These are phyloP conservation scores for Athalia rosae DNA, from an alignment of 2,888 invertebrate genomes.

Conservation along the genomic window DNA sequence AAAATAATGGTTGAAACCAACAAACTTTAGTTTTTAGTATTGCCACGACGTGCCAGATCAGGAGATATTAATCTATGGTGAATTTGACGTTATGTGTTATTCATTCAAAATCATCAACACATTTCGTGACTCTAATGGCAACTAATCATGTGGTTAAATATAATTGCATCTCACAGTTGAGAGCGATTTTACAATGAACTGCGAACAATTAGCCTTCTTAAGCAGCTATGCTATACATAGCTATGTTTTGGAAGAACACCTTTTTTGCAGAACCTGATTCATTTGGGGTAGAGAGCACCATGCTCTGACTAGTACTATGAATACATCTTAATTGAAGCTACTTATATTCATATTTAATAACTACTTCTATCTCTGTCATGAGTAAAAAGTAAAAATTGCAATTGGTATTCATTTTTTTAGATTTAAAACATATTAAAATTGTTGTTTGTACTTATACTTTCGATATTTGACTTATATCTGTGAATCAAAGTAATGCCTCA, in stretches of 20 bases:
- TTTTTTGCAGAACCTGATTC: slow-evolving; percentile 4
- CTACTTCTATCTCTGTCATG: background rate
- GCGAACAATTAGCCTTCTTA: background rate
- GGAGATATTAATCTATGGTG: slow-evolving; percentile 1
- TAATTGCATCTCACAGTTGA: background rate
- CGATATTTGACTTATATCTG: slow-evolving; percentile 53
- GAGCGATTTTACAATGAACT: background rate
- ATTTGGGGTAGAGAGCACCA: slow-evolving; percentile 14
- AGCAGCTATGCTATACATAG: slow-evolving; percentile 6
- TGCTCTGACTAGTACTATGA: background rate
- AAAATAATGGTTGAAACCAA: slow-evolving; percentile 5
- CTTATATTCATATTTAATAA: background rate
- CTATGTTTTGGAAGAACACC: background rate
- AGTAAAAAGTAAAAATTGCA: slow-evolving; percentile 11
- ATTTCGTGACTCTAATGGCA: slow-evolving; percentile 1
- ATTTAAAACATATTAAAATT: slow-evolving; percentile 48
- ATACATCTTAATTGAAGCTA: slow-evolving; percentile 1
- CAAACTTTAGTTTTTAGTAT: background rate
- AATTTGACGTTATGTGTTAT: background rate
- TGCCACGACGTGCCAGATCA: slow-evolving; percentile 31
- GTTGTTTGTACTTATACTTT: slow-evolving; percentile 56
- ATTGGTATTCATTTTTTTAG: slow-evolving; percentile 14
- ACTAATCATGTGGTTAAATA: no score
- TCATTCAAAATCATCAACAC: no score
- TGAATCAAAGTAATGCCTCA: slow-evolving; percentile 47